Evolutionary conservation across 2,888 invertebrate genomes (phyloP).

Genomic region (Bembecia ichneumoniformis): DNA sequence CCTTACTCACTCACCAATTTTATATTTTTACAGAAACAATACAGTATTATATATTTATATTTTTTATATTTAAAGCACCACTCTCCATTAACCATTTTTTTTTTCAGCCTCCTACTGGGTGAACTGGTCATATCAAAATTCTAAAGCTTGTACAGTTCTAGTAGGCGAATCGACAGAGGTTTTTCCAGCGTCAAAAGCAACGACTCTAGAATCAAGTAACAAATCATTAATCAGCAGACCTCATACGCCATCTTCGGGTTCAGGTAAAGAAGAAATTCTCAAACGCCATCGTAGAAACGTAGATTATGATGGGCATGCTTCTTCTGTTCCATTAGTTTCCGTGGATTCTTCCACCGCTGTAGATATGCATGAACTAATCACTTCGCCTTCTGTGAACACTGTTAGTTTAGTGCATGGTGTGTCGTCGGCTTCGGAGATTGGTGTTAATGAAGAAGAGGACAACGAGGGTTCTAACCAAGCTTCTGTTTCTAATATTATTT

Average conservation of each 20-base stretch:
- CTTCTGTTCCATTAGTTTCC: constrained; percentile 44
- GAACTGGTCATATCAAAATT: constrained; percentile 87
- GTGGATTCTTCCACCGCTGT: constrained; percentile 51
- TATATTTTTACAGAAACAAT: constrained; percentile 7
- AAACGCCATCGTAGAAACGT: constrained; percentile 80
- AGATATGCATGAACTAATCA: constrained; percentile 66
- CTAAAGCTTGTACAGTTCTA: constrained; percentile 87
- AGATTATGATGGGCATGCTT: constrained; percentile 71
- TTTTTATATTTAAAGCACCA: not conserved
- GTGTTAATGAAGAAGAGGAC: constrained; percentile 24
- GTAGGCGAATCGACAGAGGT: constrained; percentile 84
- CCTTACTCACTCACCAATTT: not conserved
- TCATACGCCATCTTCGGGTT: constrained; percentile 73
- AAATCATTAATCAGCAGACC: constrained; percentile 78
- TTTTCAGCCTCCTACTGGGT: constrained; percentile 83
- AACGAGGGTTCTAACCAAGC: constrained; percentile 33
- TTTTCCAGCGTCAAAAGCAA: constrained; percentile 78
- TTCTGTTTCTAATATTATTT: constrained; percentile 40
- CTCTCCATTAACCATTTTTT: constrained; percentile 9
- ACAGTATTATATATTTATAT: not conserved
- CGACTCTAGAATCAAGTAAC: constrained; percentile 78
- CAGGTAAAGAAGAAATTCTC: constrained; percentile 67
- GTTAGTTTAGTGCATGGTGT: constrained; percentile 67
- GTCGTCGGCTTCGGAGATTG: constrained; percentile 22
- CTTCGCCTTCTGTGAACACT: constrained; percentile 51